These are phyloP conservation scores for Eucidaris tribuloides DNA, from an alignment of 35 echinoderm and acorn worm genomes.

Conservation along the genomic window DNA sequence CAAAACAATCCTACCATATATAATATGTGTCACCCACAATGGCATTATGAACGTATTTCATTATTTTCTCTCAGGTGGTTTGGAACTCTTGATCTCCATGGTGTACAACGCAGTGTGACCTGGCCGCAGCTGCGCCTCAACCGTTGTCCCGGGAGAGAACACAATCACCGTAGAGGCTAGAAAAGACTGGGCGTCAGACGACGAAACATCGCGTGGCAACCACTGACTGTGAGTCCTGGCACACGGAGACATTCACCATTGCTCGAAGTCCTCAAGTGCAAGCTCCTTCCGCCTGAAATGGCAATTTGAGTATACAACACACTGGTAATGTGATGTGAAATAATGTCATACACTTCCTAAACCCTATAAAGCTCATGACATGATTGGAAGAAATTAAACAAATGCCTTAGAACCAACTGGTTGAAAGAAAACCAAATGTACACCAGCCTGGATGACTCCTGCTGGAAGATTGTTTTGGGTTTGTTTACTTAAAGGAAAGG, in stretches of 20 bases:
- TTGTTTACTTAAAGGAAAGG: no score
- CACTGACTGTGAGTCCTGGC: slow-evolving; percentile 66
- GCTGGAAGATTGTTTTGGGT: no score
- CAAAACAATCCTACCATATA: no score
- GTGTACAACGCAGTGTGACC: not conserved
- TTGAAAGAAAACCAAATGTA: no score
- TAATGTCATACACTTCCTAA: no score
- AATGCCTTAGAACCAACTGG: no score
- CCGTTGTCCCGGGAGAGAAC: slow-evolving; percentile 26
- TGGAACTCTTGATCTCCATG: slow-evolving; percentile 63
- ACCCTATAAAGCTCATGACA: no score
- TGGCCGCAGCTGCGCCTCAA: slow-evolving; percentile 71
- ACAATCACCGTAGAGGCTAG: slow-evolving; percentile 26
- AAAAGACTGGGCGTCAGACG: slow-evolving; percentile 46
- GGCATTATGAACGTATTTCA: not conserved
- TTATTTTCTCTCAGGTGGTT: slow-evolving; percentile 44
- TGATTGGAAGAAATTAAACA: no score
- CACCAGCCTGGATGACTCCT: no score
- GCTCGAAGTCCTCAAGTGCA: not conserved
- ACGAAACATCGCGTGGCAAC: slow-evolving; percentile 59
- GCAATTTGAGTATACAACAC: slow-evolving; percentile 44
- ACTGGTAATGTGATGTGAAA: no score
- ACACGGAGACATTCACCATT: slow-evolving; percentile 79
- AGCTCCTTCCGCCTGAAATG: slow-evolving; percentile 45
- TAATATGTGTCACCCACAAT: no score